Percentiles rank a stretch among this genome's conserved stretches.
Evolutionary conservation across 2,888 invertebrate genomes (phyloP).

Genomic region (Acanthosoma haemorrhoidale): DNA sequence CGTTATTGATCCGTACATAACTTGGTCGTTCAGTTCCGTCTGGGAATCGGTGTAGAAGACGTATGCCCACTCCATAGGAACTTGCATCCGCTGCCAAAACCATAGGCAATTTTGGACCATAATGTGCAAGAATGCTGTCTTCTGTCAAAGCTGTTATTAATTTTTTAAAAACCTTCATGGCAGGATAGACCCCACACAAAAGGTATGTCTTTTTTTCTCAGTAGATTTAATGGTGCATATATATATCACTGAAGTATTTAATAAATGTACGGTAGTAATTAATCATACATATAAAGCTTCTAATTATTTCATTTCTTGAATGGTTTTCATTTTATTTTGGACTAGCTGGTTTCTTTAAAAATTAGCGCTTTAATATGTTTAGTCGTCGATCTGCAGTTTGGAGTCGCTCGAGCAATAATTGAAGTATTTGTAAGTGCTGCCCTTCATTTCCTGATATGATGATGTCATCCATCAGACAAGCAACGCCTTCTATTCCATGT

Average conservation of each 20-base stretch:
- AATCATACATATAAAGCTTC: neutral
- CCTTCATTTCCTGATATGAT: too few relatives aligned
- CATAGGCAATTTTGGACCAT: neutral
- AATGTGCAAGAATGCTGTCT: neutral
- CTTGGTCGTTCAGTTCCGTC: neutral
- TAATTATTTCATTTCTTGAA: neutral
- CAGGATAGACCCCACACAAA: neutral
- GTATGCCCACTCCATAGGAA: neutral
- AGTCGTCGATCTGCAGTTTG: too few relatives aligned
- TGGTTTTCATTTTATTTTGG: too few relatives aligned
- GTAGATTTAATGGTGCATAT: neutral
- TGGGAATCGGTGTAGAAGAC: neutral
- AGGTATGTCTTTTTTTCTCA: neutral
- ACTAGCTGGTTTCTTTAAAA: too few relatives aligned
- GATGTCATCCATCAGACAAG: too few relatives aligned
- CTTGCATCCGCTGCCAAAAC: neutral
- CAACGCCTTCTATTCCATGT: too few relatives aligned
- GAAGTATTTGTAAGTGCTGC: too few relatives aligned
- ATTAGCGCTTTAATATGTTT: too few relatives aligned
- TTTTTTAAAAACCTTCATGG: neutral
- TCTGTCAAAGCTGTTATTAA: neutral
- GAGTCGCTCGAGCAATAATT: too few relatives aligned
- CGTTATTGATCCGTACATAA: neutral
- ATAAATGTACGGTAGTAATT: neutral
- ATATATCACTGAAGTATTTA: neutral